Evolutionary conservation across 2,113 vertebrate genomes (phyloP), one percentile per base, ranked within the genome.

Genomic region (Sminthopsis crassicaudata): DNA sequence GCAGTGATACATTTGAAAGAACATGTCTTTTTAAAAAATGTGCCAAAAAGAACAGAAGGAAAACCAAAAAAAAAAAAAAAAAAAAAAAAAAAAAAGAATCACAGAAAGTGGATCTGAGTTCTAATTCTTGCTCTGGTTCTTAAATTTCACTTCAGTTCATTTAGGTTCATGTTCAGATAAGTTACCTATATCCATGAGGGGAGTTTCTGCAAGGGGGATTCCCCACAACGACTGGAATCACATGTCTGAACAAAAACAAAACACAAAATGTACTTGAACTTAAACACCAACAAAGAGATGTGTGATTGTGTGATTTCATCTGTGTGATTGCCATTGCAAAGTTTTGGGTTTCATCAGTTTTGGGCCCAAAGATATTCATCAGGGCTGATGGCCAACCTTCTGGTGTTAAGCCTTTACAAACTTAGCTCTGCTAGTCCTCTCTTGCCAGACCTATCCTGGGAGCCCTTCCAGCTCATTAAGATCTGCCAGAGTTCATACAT

Each of bases 401-500:
- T 84, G 67, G 16, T 84, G n/a, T 84, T 84, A 84, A 84, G n/a
- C 19, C 67, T 84, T 84, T 84, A 84, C 19, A n/a, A 84, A 84
- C 67, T 84, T 84, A 84, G 36, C n/a, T 84, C 67, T 42, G 67
- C 67, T 84, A 84, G 67, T 84, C n/a, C 16, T 84, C 67, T 42
- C 67, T 42, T 84, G 67, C 67, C 67, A 84, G 67, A 84, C 67
- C 67, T n/a, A 84, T 84, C 67, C 67, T 84, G 67, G 67, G 67
- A 84, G 67, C 7, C 67, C 42, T 84, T 84, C 67, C 67, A 84
- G 67, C n/a, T 84, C 67, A 84, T 84, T 84, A 42, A 84, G n/a
- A 84, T 84, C 67, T 84, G 67, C 67, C 67, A 84, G 67, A 84
- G 67, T 84, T 84, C 67, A 84, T 84, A n/a, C n/a, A 42, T 84